Conservation (phyloP, 2,113 vertebrate genomes). For the Cinclus cinclus region DNA sequence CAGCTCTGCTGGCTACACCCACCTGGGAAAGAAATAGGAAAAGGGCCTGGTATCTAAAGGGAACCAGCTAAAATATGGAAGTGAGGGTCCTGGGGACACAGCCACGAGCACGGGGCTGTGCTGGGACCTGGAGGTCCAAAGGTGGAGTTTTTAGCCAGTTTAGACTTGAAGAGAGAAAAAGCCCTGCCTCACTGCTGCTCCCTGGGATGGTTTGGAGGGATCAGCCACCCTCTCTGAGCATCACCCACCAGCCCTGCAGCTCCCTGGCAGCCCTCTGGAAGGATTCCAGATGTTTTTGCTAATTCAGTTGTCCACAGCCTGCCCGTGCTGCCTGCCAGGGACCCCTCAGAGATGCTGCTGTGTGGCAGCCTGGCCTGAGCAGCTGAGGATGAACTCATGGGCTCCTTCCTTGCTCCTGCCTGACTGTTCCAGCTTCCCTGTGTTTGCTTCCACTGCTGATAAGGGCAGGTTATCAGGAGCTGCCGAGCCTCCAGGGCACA, state of each 20-base stretch:
- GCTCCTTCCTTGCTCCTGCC: background rate
- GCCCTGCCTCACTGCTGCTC: background rate
- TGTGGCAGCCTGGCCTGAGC: background rate
- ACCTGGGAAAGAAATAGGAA: background rate
- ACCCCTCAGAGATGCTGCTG: background rate
- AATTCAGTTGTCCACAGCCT: rapidly evolving
- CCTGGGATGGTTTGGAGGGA: background rate
- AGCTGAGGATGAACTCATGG: rapidly evolving
- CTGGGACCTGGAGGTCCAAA: background rate
- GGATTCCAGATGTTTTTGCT: background rate
- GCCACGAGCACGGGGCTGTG: background rate
- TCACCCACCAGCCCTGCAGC: background rate
- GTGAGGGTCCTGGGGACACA: background rate
- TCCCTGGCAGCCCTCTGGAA: background rate
- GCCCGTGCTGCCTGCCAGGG: background rate
- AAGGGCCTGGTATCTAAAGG: background rate
- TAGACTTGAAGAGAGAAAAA: background rate
- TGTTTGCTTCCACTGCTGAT: rapidly evolving
- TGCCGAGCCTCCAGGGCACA: background rate
- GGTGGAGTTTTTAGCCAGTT: background rate
- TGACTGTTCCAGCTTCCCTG: background rate
- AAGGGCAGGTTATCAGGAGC: background rate
- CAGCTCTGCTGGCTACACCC: background rate
- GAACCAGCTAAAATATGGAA: background rate
- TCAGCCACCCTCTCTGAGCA: background rate